Evolutionary conservation across 2,888 invertebrate species (phyloP).

Genomic region (Boloria selene): DNA sequence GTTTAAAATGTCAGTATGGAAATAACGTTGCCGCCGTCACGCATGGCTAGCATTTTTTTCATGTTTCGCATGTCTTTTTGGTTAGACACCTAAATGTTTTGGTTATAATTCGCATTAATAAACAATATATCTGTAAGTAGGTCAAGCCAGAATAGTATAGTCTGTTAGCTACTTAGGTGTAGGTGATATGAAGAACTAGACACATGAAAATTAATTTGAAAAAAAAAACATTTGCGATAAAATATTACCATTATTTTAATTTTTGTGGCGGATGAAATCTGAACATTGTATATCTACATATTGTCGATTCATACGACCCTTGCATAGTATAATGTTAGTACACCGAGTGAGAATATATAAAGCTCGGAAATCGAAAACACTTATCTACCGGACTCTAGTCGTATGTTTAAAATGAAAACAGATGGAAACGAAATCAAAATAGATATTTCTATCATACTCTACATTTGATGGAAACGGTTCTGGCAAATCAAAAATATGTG

Average conservation of each 20-base stretch:
- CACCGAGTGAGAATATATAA: slow-evolving; percentile 31
- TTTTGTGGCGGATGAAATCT: not conserved
- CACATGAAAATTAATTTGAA: too few species aligned
- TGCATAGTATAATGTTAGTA: slow-evolving; percentile 21
- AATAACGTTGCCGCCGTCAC: slow-evolving; percentile 20
- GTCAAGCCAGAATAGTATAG: slow-evolving; percentile 24
- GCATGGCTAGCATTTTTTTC: slow-evolving; percentile 18
- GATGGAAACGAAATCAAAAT: slow-evolving; percentile 28
- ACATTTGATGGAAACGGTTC: not conserved
- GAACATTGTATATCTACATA: not conserved
- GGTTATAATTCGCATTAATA: slow-evolving; percentile 17
- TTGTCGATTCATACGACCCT: not conserved
- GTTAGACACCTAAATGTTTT: slow-evolving; percentile 11
- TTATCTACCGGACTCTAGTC: slow-evolving; percentile 36
- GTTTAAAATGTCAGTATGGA: slow-evolving; percentile 14
- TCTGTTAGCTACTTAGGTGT: slow-evolving; percentile 23
- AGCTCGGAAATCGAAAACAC: slow-evolving; percentile 39
- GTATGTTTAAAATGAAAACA: slow-evolving; percentile 34
- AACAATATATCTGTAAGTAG: slow-evolving; percentile 20
- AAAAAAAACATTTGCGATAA: not conserved
- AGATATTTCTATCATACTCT: slow-evolving; percentile 12
- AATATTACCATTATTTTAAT: not conserved
- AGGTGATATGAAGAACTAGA: slow-evolving; percentile 6
- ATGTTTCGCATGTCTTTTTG: slow-evolving; percentile 11
- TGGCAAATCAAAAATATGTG: not conserved